Evolutionary conservation across 2,113 vertebrate genomes (phyloP).

Genomic region (Perca schrenkii): DNA sequence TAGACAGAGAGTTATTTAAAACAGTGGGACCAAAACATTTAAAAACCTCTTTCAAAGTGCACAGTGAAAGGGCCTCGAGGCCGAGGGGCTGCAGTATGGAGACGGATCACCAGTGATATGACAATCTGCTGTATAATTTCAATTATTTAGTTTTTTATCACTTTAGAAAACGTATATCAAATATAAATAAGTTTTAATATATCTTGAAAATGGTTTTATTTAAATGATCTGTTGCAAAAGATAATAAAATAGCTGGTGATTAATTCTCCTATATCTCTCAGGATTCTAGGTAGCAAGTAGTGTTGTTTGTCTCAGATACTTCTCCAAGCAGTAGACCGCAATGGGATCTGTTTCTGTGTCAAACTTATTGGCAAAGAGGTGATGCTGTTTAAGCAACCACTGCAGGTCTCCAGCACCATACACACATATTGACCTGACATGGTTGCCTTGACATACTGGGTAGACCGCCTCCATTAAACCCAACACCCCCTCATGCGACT

Average conservation of each 20-base stretch:
- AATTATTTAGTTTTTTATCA: too few relatives aligned
- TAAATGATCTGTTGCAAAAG: neutral
- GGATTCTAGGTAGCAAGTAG: neutral
- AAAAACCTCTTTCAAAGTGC: too few relatives aligned
- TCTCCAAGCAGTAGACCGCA: slow-evolving; percentile 90
- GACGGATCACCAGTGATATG: too few relatives aligned
- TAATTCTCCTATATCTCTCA: too few relatives aligned
- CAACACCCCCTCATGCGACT: slow-evolving; percentile 83
- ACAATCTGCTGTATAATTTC: too few relatives aligned
- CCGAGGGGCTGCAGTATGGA: too few relatives aligned
- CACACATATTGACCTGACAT: slow-evolving; percentile 88
- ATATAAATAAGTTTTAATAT: too few relatives aligned
- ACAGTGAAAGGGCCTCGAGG: too few relatives aligned
- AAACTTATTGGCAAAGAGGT: slow-evolving; percentile 95
- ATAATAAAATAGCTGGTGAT: neutral
- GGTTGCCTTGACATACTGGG: slow-evolving; percentile 86
- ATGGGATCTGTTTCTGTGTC: slow-evolving; percentile 86
- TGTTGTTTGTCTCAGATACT: slow-evolving; percentile 87
- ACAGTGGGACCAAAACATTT: too few relatives aligned
- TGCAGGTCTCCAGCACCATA: slow-evolving; percentile 90
- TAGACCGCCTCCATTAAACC: slow-evolving; percentile 79
- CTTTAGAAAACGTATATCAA: too few relatives aligned
- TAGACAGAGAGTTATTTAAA: too few relatives aligned
- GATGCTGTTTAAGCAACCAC: slow-evolving; percentile 87
- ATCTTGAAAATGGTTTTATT: too few relatives aligned